Evolutionary conservation across 2,113 vertebrate genomes (phyloP), one percentile per base, ranked within the genome.

Genomic region (Lepus timidus): DNA sequence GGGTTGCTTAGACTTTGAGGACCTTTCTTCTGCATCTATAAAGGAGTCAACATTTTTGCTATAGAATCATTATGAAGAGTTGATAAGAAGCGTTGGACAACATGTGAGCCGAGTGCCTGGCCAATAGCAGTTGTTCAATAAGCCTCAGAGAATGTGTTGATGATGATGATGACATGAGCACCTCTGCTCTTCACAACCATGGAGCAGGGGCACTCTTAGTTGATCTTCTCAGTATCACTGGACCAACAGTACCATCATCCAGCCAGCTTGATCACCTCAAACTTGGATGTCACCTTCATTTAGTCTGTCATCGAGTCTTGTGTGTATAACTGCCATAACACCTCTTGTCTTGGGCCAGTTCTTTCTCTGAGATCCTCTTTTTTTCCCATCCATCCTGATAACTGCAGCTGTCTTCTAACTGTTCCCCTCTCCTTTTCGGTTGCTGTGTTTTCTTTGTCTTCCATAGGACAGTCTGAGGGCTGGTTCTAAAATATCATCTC

Each of bases 121-220:
- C 33, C 25, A 3, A 4, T 88, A 61, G 14, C 83, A 73, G 49
- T 19, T 70, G 52, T 62, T 92, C 67, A 1, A 0, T 62, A 16
- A 74, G 13, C 71, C 67, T 71, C 68, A 1, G 31, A 4, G 9
- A 27, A n/a, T 29, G 7, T 20, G 71, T 65, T 3, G 58, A 33
- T 11, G 36, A 16, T 19, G 1, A 19, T 74, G 9, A 31, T 16
- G 4, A 4, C 1, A 1, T 17, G 9, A 11, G 22, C 11, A 8
- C 9, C 55, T 82, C 90, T 91, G 29, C 2, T 82, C 71, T 16
- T 17, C 44, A 23, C 3, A 17, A 5, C 12, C 49, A 67, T 22
- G 19, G 31, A 22, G 22, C 10, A 4, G 4, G 58, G 19, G 33
- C 16, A 0, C 62, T 36, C 19, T 52, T 67, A 58, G n/a, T 58